Conservation (phyloP, 2,797 vertebrate species). For the Trematomus bernacchii region DNA sequence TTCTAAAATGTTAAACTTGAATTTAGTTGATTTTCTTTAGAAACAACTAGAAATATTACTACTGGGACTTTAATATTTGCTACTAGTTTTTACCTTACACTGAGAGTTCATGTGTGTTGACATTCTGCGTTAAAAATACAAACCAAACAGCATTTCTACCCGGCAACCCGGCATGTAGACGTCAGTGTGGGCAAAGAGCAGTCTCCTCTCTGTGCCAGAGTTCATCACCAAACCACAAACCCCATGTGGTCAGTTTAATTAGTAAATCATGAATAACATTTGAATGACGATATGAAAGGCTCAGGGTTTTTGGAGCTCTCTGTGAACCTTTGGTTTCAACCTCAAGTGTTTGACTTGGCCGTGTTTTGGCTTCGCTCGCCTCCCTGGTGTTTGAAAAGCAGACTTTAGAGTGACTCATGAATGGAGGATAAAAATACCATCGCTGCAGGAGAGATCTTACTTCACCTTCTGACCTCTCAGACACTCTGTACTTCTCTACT, state of each 20-base stretch:
- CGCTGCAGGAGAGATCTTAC: constrained; percentile 7
- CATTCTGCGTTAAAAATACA: constrained; percentile 18
- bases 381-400: constrained; percentile 26
- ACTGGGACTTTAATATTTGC: too few relatives aligned
- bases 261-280: constrained; percentile 56
- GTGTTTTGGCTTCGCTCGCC: neutral
- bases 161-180: constrained; percentile 44
- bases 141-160: constrained; percentile 21
- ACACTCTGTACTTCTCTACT: neutral
- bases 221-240: constrained; percentile 58
- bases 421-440: constrained; percentile 3
- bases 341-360: constrained; percentile 53
- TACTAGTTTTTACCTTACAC: too few relatives aligned
- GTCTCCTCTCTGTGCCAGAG: constrained; percentile 46
- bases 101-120: constrained; percentile 20
- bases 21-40: neutral
- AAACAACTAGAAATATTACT: neutral
- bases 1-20: neutral
- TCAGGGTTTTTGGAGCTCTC: constrained; percentile 25
- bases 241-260: constrained; percentile 20
- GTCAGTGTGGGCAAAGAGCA: constrained; percentile 42
- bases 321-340: constrained; percentile 26
- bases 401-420: constrained; percentile 35
- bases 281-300: constrained; percentile 43
- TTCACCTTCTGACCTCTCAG: constrained; percentile 26